Percentiles rank a stretch among this genome's conserved stretches.
Evolutionary conservation across 23 tunicate genomes (phyloP).

Genomic region (Diplosoma virens): DNA sequence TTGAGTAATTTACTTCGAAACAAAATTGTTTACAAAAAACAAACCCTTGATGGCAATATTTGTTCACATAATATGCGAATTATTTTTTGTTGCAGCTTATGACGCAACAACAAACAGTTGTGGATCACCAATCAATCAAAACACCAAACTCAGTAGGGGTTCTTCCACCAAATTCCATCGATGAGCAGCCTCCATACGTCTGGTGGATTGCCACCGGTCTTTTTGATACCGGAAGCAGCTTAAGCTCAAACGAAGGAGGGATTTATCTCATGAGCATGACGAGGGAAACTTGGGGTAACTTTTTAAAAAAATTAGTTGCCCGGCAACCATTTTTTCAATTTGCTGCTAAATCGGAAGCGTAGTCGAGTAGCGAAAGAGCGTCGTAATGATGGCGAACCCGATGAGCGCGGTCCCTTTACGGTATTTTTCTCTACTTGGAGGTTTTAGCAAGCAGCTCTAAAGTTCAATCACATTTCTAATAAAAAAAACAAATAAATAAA

Average conservation of each 20-base stretch:
- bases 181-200: constrained; percentile 67
- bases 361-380: too few relatives aligned
- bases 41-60: not conserved
- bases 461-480: too few relatives aligned
- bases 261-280: constrained; percentile 79
- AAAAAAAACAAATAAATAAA: too few relatives aligned
- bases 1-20: too few relatives aligned
- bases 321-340: too few relatives aligned
- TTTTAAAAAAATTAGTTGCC: too few relatives aligned
- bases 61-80: not conserved
- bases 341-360: too few relatives aligned
- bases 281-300: constrained; percentile 56
- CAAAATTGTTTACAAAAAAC: not conserved
- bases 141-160: constrained; percentile 74
- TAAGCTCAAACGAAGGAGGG: constrained; percentile 43
- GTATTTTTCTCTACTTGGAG: too few relatives aligned
- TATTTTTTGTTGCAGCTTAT: constrained; percentile 15
- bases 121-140: constrained; percentile 19
- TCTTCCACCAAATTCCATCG: constrained; percentile 67
- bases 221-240: constrained; percentile 18
- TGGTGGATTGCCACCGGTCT: constrained; percentile 97
- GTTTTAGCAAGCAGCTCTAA: too few relatives aligned
- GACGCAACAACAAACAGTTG: constrained; percentile 2
- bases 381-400: too few relatives aligned
- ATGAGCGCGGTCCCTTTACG: too few relatives aligned